Evolutionary conservation across 1,140 invertebrate genomes (phyloP).

Genomic region (Mesaphorura yosii): DNA sequence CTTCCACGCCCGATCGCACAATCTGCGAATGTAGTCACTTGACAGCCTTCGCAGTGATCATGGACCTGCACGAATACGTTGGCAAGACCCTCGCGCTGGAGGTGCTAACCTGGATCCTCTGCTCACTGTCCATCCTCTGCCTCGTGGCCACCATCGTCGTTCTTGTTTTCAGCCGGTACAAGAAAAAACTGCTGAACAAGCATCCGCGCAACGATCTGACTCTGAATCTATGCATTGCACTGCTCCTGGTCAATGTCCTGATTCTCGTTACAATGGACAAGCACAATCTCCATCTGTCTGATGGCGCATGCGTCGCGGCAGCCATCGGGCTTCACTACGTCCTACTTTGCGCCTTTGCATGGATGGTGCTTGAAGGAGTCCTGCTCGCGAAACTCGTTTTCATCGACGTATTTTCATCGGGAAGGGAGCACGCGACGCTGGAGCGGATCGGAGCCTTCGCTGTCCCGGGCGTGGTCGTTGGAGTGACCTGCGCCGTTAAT

Average conservation of each 20-base stretch:
- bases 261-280: slow-evolving; percentile 45
- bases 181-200: slow-evolving; percentile 37
- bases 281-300: slow-evolving; percentile 8
- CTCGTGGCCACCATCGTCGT: slow-evolving; percentile 44
- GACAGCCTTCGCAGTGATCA: slow-evolving; percentile 50
- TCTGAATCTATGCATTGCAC: slow-evolving; percentile 43
- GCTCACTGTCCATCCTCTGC: slow-evolving; percentile 46
- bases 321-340: slow-evolving; percentile 48
- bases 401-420: slow-evolving; percentile 31
- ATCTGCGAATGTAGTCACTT: slow-evolving; percentile 48
- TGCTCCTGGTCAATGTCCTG: slow-evolving; percentile 46
- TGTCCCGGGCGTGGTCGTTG: slow-evolving; percentile 36
- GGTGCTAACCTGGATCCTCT: slow-evolving; percentile 46
- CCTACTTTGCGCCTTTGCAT: slow-evolving; percentile 47
- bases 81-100: slow-evolving; percentile 36
- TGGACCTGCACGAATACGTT: slow-evolving; percentile 37
- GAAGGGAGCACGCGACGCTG: not conserved
- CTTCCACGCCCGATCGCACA: slow-evolving; percentile 41
- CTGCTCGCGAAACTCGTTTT: slow-evolving; percentile 41
- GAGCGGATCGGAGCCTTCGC: slow-evolving; percentile 40
- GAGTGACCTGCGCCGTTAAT: slow-evolving; percentile 32
- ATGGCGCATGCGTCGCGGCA: slow-evolving; percentile 42
- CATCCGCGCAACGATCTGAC: slow-evolving; percentile 37
- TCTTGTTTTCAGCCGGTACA: slow-evolving; percentile 31
- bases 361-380: slow-evolving; percentile 45